Percentiles rank a stretch among this genome's conserved stretches.
phyloP scores from a whole-genome alignment of 2,888 invertebrate species.

The Stenchaetothrips biformis region DNA sequence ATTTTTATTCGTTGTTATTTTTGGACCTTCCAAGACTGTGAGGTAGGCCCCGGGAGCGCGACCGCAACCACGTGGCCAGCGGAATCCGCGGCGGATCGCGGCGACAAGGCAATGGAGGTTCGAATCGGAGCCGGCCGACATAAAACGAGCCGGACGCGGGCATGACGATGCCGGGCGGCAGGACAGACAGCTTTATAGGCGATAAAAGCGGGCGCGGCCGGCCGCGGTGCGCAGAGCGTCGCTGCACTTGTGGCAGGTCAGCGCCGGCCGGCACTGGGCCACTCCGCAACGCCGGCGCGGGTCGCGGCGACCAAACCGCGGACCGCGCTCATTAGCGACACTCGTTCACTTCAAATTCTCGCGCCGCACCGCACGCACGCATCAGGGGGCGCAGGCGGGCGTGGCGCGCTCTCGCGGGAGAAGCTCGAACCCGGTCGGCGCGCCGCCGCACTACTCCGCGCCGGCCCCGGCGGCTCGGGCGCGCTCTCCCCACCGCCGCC shows the following conservation, averaged over 20 bases:
- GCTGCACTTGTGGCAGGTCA: slow-evolving; percentile 1
- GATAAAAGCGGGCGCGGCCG: too few relatives aligned
- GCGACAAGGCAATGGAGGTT: too few relatives aligned
- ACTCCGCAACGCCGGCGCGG: neutral
- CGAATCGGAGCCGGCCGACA: too few relatives aligned
- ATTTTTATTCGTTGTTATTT: too few relatives aligned
- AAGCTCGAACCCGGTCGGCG: neutral
- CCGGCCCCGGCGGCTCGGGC: slow-evolving; percentile 28
- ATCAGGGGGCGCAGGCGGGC: neutral
- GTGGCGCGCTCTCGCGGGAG: neutral
- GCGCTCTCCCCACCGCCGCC: slow-evolving; percentile 2
- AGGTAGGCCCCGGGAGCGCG: too few relatives aligned
- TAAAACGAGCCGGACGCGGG: neutral
- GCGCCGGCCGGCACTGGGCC: neutral
- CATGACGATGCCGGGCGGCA: neutral
- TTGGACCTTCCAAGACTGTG: too few relatives aligned
- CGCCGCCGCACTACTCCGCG: slow-evolving; percentile 12
- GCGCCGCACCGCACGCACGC: neutral
- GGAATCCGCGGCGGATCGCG: too few relatives aligned
- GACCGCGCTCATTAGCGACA: neutral
- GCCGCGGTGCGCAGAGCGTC: too few relatives aligned
- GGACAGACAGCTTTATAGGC: slow-evolving; percentile 9
- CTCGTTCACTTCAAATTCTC: neutral
- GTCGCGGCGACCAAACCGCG: neutral
- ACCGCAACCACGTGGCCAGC: too few relatives aligned